phyloP scores from a whole-genome alignment of 2,888 invertebrate species.

The Calameuta pallipes region DNA sequence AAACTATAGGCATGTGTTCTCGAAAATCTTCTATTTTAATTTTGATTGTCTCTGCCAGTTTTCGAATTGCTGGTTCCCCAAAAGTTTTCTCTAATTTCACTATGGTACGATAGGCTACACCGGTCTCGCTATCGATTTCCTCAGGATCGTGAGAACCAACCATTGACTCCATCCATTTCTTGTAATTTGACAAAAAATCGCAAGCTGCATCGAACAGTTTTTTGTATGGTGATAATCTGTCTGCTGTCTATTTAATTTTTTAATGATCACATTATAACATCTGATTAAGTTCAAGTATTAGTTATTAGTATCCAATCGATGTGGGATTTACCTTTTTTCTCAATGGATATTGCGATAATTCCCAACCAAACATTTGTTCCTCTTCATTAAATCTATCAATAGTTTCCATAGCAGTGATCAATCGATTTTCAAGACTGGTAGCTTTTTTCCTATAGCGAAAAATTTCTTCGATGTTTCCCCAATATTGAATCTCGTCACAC shows the following conservation, averaged over 20 bases:
- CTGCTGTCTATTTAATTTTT: slow-evolving; percentile 70
- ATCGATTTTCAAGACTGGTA: slow-evolving; percentile 76
- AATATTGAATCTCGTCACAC: slow-evolving; percentile 86
- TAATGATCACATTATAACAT: background rate
- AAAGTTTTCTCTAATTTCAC: slow-evolving; percentile 91
- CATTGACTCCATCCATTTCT: slow-evolving; percentile 85
- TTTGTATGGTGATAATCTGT: slow-evolving; percentile 86
- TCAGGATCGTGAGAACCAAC: slow-evolving; percentile 89
- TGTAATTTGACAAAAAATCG: slow-evolving; percentile 85
- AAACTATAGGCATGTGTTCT: slow-evolving; percentile 89
- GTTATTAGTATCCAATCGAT: background rate
- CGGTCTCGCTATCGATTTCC: slow-evolving; percentile 84
- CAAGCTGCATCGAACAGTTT: slow-evolving; percentile 89
- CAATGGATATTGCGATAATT: slow-evolving; percentile 87
- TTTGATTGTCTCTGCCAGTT: slow-evolving; percentile 77
- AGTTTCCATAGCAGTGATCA: slow-evolving; percentile 79
- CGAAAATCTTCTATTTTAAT: slow-evolving; percentile 87
- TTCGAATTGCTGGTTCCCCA: slow-evolving; percentile 76
- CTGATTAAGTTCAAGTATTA: background rate
- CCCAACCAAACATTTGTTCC: slow-evolving; percentile 89
- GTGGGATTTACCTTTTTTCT: slow-evolving; percentile 71
- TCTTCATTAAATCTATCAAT: slow-evolving; percentile 94
- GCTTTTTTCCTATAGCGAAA: slow-evolving; percentile 86
- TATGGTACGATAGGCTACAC: slow-evolving; percentile 77
- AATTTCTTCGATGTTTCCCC: slow-evolving; percentile 87